Evolutionary conservation across 2,113 vertebrate genomes (phyloP), one percentile per base, ranked within the genome.

Genomic region (Rallus limicola): DNA sequence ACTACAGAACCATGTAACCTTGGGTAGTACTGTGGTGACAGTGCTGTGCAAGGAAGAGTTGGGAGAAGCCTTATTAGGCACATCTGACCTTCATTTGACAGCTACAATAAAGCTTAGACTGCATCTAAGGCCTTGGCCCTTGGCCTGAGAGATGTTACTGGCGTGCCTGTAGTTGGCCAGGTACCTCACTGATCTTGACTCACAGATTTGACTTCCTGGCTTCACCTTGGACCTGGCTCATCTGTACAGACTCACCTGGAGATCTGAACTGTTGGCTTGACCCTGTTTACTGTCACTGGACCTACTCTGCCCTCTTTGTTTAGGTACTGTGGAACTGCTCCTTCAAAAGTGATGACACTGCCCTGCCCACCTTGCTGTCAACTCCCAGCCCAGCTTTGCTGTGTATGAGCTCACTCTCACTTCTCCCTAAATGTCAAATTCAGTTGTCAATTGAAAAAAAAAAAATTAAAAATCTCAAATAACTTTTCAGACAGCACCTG

Each of bases 401-500:
- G 34, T 60, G 26, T 28, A 86, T 44, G 15, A 64, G 15, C 63
- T 86, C 59, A 60, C 38, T 60, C 48, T 71, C 38, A 21, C 42
- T 76, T 76, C 53, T 86, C 38, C 38, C 24, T 34, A 62, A 80
- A 29, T 74, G 40, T 86, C 77, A 93, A 91, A 89, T 58, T 64
- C 69, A 91, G 38, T 34, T 77, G 44, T 84, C 72, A 95, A 42
- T 38, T 53, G 36, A 28, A 52, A 64, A 55, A 36, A 55, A 21
- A 21, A 58, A 55, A 68, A 46, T 40, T 40, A n/a, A 5, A 46
- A 68, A 20, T 36, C 62, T 11, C 14, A 67, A 78, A 18, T 48
- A 23, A 72, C 83, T 95, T 88, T 80, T 92, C 76, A 88, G 86
- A 80, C 53, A 88, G 92, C 76, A 80, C 16, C 88, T 91, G 62